These are phyloP conservation scores for Ommatoiulus sabulosus DNA, from an alignment of 2,888 invertebrate genomes.

Conservation along the genomic window DNA sequence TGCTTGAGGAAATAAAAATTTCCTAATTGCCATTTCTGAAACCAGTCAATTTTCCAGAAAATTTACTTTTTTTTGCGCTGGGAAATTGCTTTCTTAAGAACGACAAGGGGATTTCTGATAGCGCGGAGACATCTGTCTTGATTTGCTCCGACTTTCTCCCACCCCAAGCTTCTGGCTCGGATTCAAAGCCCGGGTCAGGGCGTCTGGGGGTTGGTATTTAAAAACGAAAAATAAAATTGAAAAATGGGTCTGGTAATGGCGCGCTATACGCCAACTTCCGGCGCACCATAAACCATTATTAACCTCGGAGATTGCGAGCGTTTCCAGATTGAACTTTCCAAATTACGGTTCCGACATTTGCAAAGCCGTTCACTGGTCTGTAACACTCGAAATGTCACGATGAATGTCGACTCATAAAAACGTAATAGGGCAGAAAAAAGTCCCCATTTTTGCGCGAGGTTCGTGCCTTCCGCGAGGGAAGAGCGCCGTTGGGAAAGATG, in stretches of 20 bases:
- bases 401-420: constrained; percentile 26
- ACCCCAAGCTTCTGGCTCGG: not conserved
- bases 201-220: not conserved
- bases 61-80: not conserved
- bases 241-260: constrained; percentile 16
- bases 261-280: not conserved
- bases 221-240: constrained; percentile 22
- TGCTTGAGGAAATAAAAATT: not conserved
- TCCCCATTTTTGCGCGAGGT: not conserved
- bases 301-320: not conserved
- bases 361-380: constrained; percentile 34
- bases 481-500: not conserved
- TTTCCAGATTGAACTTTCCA: constrained; percentile 24
- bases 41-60: not conserved
- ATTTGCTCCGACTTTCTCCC: too few species aligned
- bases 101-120: not conserved
- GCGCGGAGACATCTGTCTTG: not conserved
- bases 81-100: not conserved
- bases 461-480: not conserved
- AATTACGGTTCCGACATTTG: constrained; percentile 19
- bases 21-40: not conserved
- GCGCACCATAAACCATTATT: not conserved
- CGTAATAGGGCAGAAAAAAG: constrained; percentile 31
- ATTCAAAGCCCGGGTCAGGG: not conserved
- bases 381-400: constrained; percentile 20